These are phyloP conservation scores for Ischnura elegans DNA, from an alignment of 2,888 invertebrate species.

Conservation along the genomic window DNA sequence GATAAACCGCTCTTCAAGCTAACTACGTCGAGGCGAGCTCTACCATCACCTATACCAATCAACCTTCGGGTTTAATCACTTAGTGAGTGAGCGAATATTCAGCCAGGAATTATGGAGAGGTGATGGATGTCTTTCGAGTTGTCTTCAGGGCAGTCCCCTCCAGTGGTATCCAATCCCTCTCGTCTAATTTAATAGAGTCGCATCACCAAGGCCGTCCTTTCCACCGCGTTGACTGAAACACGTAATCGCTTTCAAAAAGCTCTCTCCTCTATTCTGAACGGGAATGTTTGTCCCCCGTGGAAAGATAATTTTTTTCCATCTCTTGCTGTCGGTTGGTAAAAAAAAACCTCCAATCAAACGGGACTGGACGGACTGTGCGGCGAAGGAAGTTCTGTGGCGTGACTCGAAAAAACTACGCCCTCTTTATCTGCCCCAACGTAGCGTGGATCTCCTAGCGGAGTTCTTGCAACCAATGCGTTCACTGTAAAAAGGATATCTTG, in stretches of 20 bases:
- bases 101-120: no score
- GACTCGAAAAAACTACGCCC: background rate
- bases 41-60: no score
- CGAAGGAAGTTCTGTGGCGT: background rate
- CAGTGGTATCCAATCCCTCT: background rate
- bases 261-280: conserved; percentile 20
- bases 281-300: background rate
- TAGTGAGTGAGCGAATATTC: no score
- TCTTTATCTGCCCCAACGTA: background rate
- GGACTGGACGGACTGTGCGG: background rate
- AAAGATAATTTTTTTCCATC: background rate
- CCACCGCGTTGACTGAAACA: background rate
- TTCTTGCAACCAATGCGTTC: background rate
- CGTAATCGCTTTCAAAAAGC: conserved; percentile 14
- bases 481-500: background rate
- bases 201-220: conserved; percentile 9
- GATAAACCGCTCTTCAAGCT: no score
- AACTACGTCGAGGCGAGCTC: no score
- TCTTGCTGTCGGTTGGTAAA: background rate
- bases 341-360: background rate
- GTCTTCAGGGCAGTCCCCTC: no score
- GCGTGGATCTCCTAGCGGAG: background rate
- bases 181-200: background rate
- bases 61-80: no score
- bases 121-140: no score